Percentiles rank a stretch among this genome's conserved stretches.
These are phyloP conservation scores for Steinernema scapterisci DNA, from an alignment of 2,888 invertebrate species.

Conservation along the genomic window DNA sequence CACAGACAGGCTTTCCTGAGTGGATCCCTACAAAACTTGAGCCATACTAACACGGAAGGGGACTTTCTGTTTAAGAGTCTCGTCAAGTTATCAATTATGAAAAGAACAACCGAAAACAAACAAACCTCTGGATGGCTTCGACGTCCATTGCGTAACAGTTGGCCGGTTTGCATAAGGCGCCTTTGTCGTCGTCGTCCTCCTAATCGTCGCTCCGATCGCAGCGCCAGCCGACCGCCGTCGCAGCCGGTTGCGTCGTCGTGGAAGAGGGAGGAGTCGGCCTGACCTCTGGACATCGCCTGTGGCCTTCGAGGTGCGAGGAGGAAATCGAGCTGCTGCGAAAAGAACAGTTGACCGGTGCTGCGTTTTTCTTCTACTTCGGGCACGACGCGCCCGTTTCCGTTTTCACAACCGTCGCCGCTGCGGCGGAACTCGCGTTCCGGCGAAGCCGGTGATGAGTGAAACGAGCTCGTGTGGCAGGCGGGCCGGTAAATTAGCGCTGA, in stretches of 20 bases:
- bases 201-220: background rate
- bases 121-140: conserved; percentile 17
- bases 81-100: background rate
- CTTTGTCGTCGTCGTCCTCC: background rate
- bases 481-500: conserved; percentile 5
- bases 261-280: background rate
- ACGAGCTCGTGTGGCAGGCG: background rate
- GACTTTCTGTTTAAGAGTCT: too few relatives aligned
- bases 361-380: too few relatives aligned
- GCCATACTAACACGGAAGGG: too few relatives aligned
- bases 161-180: conserved; percentile 28
- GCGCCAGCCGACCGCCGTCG: conserved; percentile 13
- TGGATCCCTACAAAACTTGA: too few relatives aligned
- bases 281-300: conserved; percentile 13
- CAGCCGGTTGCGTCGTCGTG: background rate
- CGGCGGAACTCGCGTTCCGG: background rate
- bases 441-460: background rate
- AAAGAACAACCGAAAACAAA: background rate
- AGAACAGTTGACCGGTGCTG: conserved; percentile 30
- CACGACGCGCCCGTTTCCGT: background rate
- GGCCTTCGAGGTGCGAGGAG: background rate
- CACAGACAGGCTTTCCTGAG: too few relatives aligned
- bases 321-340: background rate
- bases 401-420: background rate
- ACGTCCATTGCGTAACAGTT: conserved; percentile 33